Base-by-base conservation (phyloP, 1,140 invertebrate species). In the Neelides sp. region DNA sequence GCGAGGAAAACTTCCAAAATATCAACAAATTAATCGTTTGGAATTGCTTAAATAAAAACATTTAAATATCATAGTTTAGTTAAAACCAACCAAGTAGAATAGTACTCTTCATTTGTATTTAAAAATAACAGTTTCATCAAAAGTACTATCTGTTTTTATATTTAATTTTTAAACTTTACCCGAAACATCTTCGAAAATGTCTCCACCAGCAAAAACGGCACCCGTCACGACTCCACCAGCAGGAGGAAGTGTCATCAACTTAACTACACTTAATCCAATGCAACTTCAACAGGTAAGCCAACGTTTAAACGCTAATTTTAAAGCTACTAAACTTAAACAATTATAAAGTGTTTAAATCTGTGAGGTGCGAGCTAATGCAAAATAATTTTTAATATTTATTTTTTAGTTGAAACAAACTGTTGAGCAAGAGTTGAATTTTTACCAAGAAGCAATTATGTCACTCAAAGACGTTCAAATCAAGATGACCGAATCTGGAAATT, bases 401-500 rank as follows among this genome's bases (percentile, higher is more conserved):
- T 77, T 78, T 55, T 75, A 83, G 61, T 68, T 91, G 12, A 88
- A 86, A 67, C 80, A 88, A 57, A 85, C 90, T 72, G 71, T 92
- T 45, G 86, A 92, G 65, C 78, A 85, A 83, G 90, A 94, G 68
- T 71, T 96, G 20, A 75, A 74, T 61, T 74, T 91, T 15, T 86
- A 91, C 66, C 81, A 87, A 72, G 82, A 86, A 52, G 94, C 90
- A 0, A 65, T 94, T 35, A 80, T 85, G 61, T 85, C 83, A 12
- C 70, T 94, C 41, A 91, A 93, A 72, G 75, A 85, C 59, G 89
- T 88, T 4, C 89, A 93, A 69, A 75, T 71, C 10, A 94, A 92
- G 71, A 94, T 88, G 71, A 75, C 80, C 49, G 85, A 87, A 61
- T 92, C 89, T 2, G 81, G 79, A 34, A 80, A 86, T 63, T 82